phyloP scores from a whole-genome alignment of 2,113 vertebrate genomes.

The Bothrops jararaca region DNA sequence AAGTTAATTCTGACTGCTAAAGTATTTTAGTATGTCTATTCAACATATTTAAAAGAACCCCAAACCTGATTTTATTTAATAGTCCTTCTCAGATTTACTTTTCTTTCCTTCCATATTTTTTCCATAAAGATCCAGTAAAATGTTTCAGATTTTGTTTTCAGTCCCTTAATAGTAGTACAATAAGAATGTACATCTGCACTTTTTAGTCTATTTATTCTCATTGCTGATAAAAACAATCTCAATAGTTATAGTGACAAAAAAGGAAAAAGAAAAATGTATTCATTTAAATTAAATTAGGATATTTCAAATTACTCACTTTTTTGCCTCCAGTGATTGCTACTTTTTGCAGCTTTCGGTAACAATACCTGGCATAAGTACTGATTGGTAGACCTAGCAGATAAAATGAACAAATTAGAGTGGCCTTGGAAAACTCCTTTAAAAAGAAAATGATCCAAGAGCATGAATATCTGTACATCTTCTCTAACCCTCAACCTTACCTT shows the following conservation, averaged over 20 bases:
- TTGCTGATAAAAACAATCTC: background rate
- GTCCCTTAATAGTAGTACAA: background rate
- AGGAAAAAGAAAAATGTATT: background rate
- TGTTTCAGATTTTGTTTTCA: background rate
- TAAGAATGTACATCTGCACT: background rate
- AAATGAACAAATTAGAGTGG: fast-evolving
- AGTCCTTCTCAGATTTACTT: background rate
- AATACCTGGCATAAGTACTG: constrained; percentile 88
- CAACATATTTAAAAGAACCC: background rate
- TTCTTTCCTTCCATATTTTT: background rate
- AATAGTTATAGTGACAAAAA: background rate
- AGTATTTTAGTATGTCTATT: background rate
- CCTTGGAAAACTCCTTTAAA: background rate
- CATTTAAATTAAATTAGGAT: background rate
- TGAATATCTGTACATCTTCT: background rate
- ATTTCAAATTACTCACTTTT: constrained; percentile 72
- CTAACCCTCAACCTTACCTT: background rate
- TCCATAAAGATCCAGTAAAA: background rate
- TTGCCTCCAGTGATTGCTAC: constrained; percentile 85
- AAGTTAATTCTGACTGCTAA: background rate
- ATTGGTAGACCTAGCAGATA: constrained; percentile 76
- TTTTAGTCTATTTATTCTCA: background rate
- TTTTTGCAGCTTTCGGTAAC: constrained; percentile 86
- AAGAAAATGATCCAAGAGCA: background rate
- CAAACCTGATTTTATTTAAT: background rate